Evolutionary conservation across 2,797 vertebrate species (phyloP).

Genomic region (Thripadectes ignobilis): DNA sequence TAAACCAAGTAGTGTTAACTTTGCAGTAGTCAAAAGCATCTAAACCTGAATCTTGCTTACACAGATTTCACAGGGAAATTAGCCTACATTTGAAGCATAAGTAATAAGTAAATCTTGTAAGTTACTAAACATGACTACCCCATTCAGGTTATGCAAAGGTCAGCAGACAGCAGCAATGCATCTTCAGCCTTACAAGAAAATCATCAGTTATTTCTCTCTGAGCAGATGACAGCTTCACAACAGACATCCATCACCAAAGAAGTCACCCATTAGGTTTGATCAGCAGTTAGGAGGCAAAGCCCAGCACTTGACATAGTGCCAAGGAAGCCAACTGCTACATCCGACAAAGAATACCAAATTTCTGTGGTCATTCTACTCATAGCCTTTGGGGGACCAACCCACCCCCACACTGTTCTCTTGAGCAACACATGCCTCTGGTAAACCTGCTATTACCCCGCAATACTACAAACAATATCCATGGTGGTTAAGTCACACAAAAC

Average conservation of each 20-base stretch:
- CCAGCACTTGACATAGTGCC: background rate
- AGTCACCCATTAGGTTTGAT: background rate
- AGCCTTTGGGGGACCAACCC: background rate
- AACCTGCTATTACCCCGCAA: background rate
- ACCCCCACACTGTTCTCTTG: background rate
- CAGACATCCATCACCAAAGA: background rate
- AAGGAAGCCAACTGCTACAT: background rate
- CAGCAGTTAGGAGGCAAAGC: background rate
- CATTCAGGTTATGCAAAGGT: background rate
- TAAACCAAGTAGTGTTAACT: background rate
- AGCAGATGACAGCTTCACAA: background rate
- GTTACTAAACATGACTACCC: background rate
- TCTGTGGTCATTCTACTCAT: background rate
- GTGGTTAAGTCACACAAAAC: background rate
- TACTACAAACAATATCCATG: background rate
- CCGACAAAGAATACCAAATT: background rate
- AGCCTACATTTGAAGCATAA: constrained; percentile 46
- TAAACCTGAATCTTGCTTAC: background rate
- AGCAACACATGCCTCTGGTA: background rate
- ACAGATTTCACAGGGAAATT: constrained; percentile 12
- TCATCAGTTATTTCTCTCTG: background rate
- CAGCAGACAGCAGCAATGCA: background rate
- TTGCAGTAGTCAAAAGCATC: background rate
- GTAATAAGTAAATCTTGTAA: background rate
- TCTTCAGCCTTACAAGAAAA: background rate